These are phyloP conservation scores for Siniperca undulata DNA, from an alignment of 2,797 vertebrate species.

Conservation along the genomic window DNA sequence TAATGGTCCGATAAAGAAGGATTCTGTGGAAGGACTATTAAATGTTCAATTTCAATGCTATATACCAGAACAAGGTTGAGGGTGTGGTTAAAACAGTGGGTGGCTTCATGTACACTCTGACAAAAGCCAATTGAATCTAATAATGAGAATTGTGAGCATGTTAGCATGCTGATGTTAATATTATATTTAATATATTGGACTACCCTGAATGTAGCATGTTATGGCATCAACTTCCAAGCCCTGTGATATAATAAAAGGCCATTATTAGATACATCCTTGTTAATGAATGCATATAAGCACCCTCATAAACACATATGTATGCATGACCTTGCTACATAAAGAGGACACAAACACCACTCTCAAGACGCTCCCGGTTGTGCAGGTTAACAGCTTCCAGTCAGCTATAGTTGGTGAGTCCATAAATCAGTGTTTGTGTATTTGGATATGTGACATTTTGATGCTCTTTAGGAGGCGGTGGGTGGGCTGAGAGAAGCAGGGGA, in stretches of 20 bases:
- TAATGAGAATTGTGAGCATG: too few relatives aligned
- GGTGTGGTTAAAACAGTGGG: too few relatives aligned
- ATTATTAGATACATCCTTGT: not conserved
- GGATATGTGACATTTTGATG: slow-evolving; percentile 77
- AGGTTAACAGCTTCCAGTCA: slow-evolving; percentile 39
- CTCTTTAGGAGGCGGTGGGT: slow-evolving; percentile 71
- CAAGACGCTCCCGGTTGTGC: not conserved
- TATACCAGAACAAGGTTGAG: too few relatives aligned
- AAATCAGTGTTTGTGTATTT: slow-evolving; percentile 67
- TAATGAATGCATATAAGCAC: slow-evolving; percentile 1
- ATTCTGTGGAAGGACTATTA: too few relatives aligned
- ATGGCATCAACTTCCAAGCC: not conserved
- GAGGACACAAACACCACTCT: not conserved
- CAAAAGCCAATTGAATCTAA: too few relatives aligned
- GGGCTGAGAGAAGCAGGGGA: slow-evolving; percentile 48
- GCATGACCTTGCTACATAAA: slow-evolving; percentile 24
- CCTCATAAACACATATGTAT: slow-evolving; percentile 5
- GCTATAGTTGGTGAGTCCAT: slow-evolving; percentile 42
- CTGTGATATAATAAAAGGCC: not conserved
- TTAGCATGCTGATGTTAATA: too few relatives aligned
- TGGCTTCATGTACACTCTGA: too few relatives aligned
- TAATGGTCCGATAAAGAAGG: too few relatives aligned
- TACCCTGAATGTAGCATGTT: not conserved
- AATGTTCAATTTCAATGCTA: too few relatives aligned
- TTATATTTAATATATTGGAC: too few relatives aligned